Percentiles rank a stretch among this genome's conserved stretches.
Conservation (phyloP, 2,888 invertebrate species). For the Macropis europaea region DNA sequence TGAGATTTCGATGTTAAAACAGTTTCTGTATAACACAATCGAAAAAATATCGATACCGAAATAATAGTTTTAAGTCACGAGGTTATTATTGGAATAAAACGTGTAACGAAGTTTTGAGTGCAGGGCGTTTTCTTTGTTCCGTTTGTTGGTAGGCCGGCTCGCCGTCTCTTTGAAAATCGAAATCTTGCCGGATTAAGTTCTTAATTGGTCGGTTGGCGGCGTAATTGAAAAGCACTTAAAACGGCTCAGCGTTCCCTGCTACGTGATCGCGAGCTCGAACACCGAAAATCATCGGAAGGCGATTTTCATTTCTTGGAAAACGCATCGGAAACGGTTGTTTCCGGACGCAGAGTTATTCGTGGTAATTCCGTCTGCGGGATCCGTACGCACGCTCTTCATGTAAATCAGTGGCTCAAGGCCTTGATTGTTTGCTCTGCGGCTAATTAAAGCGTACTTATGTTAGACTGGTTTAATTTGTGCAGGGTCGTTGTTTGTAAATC, state of each 20-base stretch:
- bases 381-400: conserved; percentile 11
- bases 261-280: conserved; percentile 25
- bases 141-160: too few species aligned
- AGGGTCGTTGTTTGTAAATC: neutral
- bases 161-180: neutral
- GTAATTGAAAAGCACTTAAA: conserved; percentile 64
- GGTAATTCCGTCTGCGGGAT: conserved; percentile 1
- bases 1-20: too few species aligned
- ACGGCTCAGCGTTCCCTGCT: conserved; percentile 27
- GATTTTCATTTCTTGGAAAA: conserved; percentile 2
- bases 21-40: too few species aligned
- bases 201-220: conserved; percentile 70
- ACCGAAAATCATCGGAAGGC: conserved; percentile 30
- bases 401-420: conserved; percentile 20
- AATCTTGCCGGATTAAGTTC: conserved; percentile 76
- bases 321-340: neutral
- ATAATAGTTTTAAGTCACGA: too few species aligned
- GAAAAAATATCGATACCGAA: too few species aligned
- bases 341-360: neutral
- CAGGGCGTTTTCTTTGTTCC: neutral
- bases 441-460: conserved; percentile 44
- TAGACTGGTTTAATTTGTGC: conserved; percentile 22
- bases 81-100: too few species aligned
- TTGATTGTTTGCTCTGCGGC: conserved; percentile 27
- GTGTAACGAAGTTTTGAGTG: too few species aligned